phyloP scores from a whole-genome alignment of 2,888 invertebrate species.

The Choreutis nemorana region DNA sequence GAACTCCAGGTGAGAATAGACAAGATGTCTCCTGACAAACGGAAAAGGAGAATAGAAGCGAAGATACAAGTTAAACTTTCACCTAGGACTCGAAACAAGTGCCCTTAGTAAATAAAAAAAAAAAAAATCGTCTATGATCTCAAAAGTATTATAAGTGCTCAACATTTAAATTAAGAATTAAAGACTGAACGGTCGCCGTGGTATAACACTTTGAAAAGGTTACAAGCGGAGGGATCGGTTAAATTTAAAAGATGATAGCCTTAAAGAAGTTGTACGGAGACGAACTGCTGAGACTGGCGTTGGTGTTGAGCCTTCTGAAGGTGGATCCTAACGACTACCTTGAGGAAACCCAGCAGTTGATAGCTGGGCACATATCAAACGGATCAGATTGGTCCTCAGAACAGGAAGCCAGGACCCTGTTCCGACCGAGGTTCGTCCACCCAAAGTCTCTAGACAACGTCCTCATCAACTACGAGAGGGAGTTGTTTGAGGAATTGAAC shows the following conservation, averaged over 20 bases:
- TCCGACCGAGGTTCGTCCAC: slow-evolving; percentile 71
- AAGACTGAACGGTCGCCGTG: slow-evolving; percentile 8
- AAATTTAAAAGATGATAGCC: slow-evolving; percentile 69
- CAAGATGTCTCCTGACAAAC: slow-evolving; percentile 52
- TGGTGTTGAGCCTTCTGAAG: slow-evolving; percentile 81
- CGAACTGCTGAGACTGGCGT: slow-evolving; percentile 81
- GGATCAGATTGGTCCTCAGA: slow-evolving; percentile 75
- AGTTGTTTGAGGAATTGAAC: slow-evolving; percentile 76
- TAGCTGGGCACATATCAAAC: slow-evolving; percentile 67
- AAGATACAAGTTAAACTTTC: slow-evolving; percentile 16
- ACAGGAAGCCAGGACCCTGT: slow-evolving; percentile 59
- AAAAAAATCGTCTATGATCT: slow-evolving; percentile 26
- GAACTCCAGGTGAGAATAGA: too few species aligned
- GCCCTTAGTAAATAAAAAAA: slow-evolving; percentile 12
- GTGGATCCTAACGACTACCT: slow-evolving; percentile 77
- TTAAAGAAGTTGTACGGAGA: slow-evolving; percentile 84
- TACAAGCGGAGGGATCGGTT: background rate
- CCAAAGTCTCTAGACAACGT: slow-evolving; percentile 78
- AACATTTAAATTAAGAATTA: slow-evolving; percentile 21
- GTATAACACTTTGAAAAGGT: slow-evolving; percentile 8
- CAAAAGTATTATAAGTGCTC: slow-evolving; percentile 51
- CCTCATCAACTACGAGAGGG: slow-evolving; percentile 74
- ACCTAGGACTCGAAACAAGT: slow-evolving; percentile 21
- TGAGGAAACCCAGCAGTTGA: slow-evolving; percentile 61
- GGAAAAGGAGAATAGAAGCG: slow-evolving; percentile 37